Evolutionary conservation across 2,888 invertebrate genomes (phyloP), one percentile per base, ranked within the genome.

Genomic region (Eupelmus urozonus): DNA sequence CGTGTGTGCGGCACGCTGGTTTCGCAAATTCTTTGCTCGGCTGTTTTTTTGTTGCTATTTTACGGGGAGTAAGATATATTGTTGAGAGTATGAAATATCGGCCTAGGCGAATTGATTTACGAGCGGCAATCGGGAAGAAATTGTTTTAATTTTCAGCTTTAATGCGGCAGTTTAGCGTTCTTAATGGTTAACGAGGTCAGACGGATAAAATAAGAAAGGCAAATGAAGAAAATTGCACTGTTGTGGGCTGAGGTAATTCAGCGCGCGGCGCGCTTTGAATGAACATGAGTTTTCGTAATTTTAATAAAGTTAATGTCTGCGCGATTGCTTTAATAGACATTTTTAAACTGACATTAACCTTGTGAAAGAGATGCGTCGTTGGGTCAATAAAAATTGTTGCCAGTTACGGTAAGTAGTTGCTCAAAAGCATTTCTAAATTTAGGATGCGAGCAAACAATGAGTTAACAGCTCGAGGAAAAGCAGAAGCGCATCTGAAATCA

Each of bases 311-410:
- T 2, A 45, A 45, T 45, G 45, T 45, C 13, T 11, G 18, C 18
- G 55, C 13, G 23, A 55, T 55, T 55, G 23, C 23, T 55, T 55
- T 55, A 55, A 55, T 55, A 25, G 55, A 55, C 45, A 55, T 45
- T 45, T 16, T 4, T 45, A 16, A 16, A 18, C 55, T 11, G 23
- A 23, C 25, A 23, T 23, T 2, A 55, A 11, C 25, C 25, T 55
- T 23, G 23, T 23, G 25, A 55, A 55, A 20, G 1, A 55, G 23
- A 16, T 16, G 45, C 16, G 45, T 45, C 13, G 13, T 45, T 45
- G 13, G 9, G 3, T 45, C 13, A 9, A 16, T 16, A 7, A 16
- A 45, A 45, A 34, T 34, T 34, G 9, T 34, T 34, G 9, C 9
- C 3, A 3, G 34, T 34, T 34, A 5, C 34, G 34, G n/a, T n/a